Conservation (phyloP, 2,888 invertebrate genomes). For the Eristalinus sepulchralis region DNA sequence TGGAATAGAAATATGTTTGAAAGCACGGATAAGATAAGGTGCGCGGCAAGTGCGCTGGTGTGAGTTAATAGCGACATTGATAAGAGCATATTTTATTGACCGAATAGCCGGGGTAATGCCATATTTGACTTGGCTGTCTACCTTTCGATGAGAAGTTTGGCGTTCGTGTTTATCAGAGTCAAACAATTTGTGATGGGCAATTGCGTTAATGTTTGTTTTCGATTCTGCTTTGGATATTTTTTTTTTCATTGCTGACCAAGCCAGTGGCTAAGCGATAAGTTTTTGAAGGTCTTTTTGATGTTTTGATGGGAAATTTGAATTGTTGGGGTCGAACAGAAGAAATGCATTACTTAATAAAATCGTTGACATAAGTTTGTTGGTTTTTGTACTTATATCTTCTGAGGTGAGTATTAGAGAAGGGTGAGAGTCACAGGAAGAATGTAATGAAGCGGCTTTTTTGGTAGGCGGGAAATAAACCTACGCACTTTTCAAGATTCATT, state of each 20-base stretch:
- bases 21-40: slow-evolving; percentile 14
- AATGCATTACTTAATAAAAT: too few species aligned
- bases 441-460: too few species aligned
- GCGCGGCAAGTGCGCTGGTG: background rate
- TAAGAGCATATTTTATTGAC: slow-evolving; percentile 4
- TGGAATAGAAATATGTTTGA: background rate
- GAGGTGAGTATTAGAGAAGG: too few species aligned
- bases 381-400: too few species aligned
- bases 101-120: background rate
- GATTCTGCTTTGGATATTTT: background rate
- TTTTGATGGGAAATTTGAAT: background rate
- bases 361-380: too few species aligned
- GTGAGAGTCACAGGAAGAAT: too few species aligned
- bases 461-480: too few species aligned
- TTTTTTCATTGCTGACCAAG: background rate
- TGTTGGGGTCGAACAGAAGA: background rate
- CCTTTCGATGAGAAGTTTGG: background rate
- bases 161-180: background rate
- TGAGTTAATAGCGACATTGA: slow-evolving; percentile 4
- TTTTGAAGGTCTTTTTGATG: too few species aligned
- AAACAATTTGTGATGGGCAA: background rate
- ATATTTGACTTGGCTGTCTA: background rate
- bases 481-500: too few species aligned
- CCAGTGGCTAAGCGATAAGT: background rate
- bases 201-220: background rate